These are phyloP conservation scores for Tiliacea aurago DNA, from an alignment of 2,888 invertebrate species.

Conservation along the genomic window DNA sequence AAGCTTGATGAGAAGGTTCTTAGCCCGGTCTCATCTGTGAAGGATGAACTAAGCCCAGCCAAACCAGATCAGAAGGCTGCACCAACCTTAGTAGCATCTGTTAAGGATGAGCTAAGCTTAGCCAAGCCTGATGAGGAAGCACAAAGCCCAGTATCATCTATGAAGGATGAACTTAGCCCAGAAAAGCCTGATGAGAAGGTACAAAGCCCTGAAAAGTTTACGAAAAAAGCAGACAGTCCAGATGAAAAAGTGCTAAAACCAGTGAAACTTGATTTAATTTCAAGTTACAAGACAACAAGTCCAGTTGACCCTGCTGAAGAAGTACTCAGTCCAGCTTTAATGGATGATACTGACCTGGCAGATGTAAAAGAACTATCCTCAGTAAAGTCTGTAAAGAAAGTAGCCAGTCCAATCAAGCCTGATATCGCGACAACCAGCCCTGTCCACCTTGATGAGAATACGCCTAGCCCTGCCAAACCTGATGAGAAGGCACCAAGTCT, in stretches of 20 bases:
- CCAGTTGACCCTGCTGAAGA: slow-evolving; percentile 48
- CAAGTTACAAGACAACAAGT: slow-evolving; percentile 47
- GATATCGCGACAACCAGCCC: background rate
- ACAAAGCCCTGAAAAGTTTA: background rate
- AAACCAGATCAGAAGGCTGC: slow-evolving; percentile 1
- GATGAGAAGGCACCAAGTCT: slow-evolving; percentile 27
- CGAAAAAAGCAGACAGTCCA: background rate
- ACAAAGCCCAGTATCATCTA: background rate
- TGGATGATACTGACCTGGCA: slow-evolving; percentile 25
- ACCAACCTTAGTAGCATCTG: background rate
- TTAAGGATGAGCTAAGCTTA: slow-evolving; percentile 1
- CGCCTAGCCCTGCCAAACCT: background rate
- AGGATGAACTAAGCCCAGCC: background rate
- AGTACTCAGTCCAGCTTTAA: slow-evolving; percentile 28
- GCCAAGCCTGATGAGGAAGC: slow-evolving; percentile 5
- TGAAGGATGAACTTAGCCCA: background rate
- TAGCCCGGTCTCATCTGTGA: background rate
- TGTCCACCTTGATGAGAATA: background rate
- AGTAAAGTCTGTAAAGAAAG: background rate
- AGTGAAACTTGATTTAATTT: slow-evolving; percentile 19
- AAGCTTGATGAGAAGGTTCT: slow-evolving; percentile 11
- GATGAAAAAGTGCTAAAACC: slow-evolving; percentile 24
- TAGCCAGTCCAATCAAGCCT: background rate
- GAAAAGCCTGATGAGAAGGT: background rate
- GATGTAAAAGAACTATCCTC: background rate